These are phyloP conservation scores for Yponomeuta malinellus DNA, from an alignment of 2,888 invertebrate genomes.

Conservation along the genomic window DNA sequence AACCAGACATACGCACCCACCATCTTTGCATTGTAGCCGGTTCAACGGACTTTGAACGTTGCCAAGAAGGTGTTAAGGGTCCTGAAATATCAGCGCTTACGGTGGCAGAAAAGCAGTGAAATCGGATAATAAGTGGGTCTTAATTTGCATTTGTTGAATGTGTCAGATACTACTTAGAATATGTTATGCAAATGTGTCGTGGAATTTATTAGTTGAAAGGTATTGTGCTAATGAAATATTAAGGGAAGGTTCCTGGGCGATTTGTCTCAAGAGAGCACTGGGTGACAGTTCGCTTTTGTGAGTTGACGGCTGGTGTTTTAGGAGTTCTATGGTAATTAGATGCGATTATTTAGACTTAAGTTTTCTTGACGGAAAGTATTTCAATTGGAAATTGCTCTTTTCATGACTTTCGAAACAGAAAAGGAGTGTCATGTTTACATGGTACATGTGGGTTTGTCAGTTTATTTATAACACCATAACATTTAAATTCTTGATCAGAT, in stretches of 20 bases:
- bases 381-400: no score
- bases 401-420: no score
- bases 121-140: conserved; percentile 11
- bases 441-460: no score
- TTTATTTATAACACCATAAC: no score
- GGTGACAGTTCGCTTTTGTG: background rate
- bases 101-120: background rate
- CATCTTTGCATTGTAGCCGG: background rate
- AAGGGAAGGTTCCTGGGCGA: background rate
- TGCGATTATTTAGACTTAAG: background rate
- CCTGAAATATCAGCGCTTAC: background rate
- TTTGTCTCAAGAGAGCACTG: background rate
- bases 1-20: conserved; percentile 1
- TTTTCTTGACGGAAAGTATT: no score
- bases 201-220: conserved; percentile 13
- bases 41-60: background rate
- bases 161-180: conserved; percentile 13
- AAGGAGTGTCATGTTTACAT: no score
- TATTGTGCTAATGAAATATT: conserved; percentile 13
- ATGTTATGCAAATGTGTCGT: conserved; percentile 10
- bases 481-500: no score
- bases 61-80: background rate
- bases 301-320: background rate
- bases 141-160: conserved; percentile 7
- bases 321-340: background rate